Base-by-base conservation (phyloP, 2,113 vertebrate species). In the Euleptes europaea region DNA sequence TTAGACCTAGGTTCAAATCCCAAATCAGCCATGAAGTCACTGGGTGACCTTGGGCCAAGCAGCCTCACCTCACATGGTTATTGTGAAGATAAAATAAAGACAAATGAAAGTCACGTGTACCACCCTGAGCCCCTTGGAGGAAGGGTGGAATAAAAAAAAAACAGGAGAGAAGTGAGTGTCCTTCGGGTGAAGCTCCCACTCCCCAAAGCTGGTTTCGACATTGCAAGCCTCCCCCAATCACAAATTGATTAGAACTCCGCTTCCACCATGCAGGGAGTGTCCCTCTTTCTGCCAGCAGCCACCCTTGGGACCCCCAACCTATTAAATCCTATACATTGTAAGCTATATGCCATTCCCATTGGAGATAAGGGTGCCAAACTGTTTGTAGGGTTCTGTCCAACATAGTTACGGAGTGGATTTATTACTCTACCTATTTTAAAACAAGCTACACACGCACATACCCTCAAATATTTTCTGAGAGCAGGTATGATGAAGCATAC, bases 401-500 rank as follows among this genome's bases (percentile, higher is more conserved):
- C 19, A 13, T 88, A 51, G 42, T 86, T 92, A 4, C 63, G 0
- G 66, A 80, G 31, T 72, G 28, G 51, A 63, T 35, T 42, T 74
- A 19, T 74, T 1, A 0, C 33, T 66, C 87, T 88, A 88, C 85
- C 89, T 90, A 86, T 85, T 85, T 84, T 86, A 38, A 65, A 33
- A 69, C 35, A 79, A 49, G 65, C 5, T 66, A 88, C 72, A 57
- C 54, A 23, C 21, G 23, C 57, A 23, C 57, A 60, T 23, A 60
- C 65, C 54, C 14, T 66, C 9, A 47, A 0, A 65, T 90, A 0
- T 94, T 95, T 93, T 93, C 40, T 40, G 93, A 92, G 75, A 86
- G 90, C 88, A 94, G 91, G 86, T 95, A 89, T 87, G 94, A 91
- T 95, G 88, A 87, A 89, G 96, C 95, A 93, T 89, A 80, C 78